phyloP scores from a whole-genome alignment of 92 coral and sea anemone genomes.

The Desmophyllum pertusum region DNA sequence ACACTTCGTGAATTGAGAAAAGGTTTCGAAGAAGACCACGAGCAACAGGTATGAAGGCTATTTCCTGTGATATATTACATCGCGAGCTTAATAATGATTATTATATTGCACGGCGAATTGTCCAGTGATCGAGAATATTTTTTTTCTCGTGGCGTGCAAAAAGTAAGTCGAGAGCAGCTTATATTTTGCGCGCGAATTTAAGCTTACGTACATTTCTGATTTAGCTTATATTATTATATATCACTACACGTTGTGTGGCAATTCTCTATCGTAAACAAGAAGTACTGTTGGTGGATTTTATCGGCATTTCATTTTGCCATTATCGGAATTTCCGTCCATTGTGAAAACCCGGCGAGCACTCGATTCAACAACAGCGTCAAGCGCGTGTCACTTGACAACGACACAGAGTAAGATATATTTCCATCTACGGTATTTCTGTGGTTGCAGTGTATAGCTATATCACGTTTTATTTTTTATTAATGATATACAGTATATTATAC shows the following conservation, averaged over 20 bases:
- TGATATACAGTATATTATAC: neutral
- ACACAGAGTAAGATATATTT: neutral
- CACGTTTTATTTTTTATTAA: slow-evolving; percentile 24
- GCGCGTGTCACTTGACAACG: neutral
- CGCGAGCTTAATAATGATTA: neutral
- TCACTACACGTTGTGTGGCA: neutral
- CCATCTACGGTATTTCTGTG: slow-evolving; percentile 1
- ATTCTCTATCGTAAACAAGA: neutral
- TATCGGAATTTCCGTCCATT: neutral
- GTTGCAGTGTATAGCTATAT: slow-evolving; percentile 17
- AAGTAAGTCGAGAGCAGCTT: neutral
- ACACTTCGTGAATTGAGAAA: slow-evolving; percentile 91
- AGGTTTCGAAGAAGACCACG: slow-evolving; percentile 90
- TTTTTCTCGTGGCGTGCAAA: neutral
- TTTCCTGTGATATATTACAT: slow-evolving; percentile 21
- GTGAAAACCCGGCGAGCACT: neutral
- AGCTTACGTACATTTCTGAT: neutral
- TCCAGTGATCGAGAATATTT: too few relatives aligned
- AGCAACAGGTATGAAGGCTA: slow-evolving; percentile 72
- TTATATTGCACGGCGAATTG: neutral
- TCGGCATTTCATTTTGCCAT: neutral
- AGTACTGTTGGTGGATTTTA: neutral
- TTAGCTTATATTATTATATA: too few relatives aligned
- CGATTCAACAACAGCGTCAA: neutral
- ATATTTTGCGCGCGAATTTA: slow-evolving; percentile 17